phyloP scores from a whole-genome alignment of 1,140 invertebrate species.

The Zelostemma sp. region DNA sequence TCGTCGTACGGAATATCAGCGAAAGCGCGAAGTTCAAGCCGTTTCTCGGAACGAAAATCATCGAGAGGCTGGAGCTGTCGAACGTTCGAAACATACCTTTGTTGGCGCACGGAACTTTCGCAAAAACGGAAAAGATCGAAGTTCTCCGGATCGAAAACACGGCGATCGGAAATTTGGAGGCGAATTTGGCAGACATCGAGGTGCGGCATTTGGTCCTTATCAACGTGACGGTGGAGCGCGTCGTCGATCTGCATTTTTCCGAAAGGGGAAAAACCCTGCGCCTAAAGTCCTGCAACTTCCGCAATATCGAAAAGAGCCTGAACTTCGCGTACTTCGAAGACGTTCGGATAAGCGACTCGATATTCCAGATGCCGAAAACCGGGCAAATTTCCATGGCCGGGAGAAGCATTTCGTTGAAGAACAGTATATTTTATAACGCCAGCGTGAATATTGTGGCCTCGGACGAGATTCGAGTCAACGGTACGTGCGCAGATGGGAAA shows the following conservation, averaged over 20 bases:
- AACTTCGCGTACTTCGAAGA: slow-evolving; percentile 47
- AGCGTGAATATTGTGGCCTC: slow-evolving; percentile 46
- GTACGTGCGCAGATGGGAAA: slow-evolving; percentile 52
- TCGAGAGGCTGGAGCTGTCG: slow-evolving; percentile 37
- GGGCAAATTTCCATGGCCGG: slow-evolving; percentile 46
- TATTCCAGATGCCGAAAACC: slow-evolving; percentile 45
- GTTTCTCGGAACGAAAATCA: slow-evolving; percentile 25
- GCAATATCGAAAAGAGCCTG: slow-evolving; percentile 30
- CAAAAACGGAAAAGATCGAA: slow-evolving; percentile 30
- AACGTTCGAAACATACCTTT: slow-evolving; percentile 49
- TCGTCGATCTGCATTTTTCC: slow-evolving; percentile 40
- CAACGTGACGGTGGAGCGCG: slow-evolving; percentile 50
- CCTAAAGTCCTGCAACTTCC: slow-evolving; percentile 41
- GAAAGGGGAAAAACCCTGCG: slow-evolving; percentile 32
- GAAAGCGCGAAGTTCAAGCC: slow-evolving; percentile 38
- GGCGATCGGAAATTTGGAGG: slow-evolving; percentile 46
- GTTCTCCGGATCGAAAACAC: slow-evolving; percentile 43
- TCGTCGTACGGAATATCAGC: slow-evolving; percentile 53
- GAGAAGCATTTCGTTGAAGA: slow-evolving; percentile 18
- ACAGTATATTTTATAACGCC: slow-evolving; percentile 48
- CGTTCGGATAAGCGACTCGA: slow-evolving; percentile 48
- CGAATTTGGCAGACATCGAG: slow-evolving; percentile 39
- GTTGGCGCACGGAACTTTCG: slow-evolving; percentile 43
- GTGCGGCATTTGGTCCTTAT: slow-evolving; percentile 39
- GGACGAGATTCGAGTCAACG: slow-evolving; percentile 31